phyloP scores from a whole-genome alignment of 2,888 invertebrate genomes.

The Cephus pygmeus region DNA sequence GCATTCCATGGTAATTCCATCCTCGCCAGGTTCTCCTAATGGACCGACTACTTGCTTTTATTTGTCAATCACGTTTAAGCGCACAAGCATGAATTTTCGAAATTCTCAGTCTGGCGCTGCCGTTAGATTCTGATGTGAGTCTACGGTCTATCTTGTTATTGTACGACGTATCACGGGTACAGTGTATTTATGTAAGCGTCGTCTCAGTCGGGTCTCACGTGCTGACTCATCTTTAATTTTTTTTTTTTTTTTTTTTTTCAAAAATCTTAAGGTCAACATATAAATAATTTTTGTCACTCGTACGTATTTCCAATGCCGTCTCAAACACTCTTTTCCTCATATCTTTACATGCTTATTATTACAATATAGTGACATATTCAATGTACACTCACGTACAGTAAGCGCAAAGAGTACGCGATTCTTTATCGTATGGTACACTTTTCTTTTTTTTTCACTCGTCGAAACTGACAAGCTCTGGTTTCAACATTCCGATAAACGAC shows the following conservation, averaged over 20 bases:
- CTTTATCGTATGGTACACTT: too few relatives aligned
- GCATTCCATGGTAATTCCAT: conserved; percentile 4
- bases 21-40: not conserved
- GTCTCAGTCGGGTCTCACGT: not conserved
- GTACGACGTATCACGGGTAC: not conserved
- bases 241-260: not conserved
- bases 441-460: too few relatives aligned
- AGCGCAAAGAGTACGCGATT: too few relatives aligned
- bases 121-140: not conserved
- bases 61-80: not conserved
- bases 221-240: not conserved
- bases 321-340: too few relatives aligned
- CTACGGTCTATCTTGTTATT: not conserved
- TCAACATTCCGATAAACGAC: too few relatives aligned
- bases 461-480: too few relatives aligned
- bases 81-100: not conserved
- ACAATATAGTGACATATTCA: too few relatives aligned
- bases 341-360: too few relatives aligned
- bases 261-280: not conserved
- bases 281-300: not conserved
- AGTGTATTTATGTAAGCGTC: not conserved
- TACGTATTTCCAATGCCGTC: too few relatives aligned
- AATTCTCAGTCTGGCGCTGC: not conserved
- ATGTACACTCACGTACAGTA: too few relatives aligned
- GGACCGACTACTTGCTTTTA: not conserved